These are phyloP conservation scores for Siniperca undulata DNA, from an alignment of 2,797 vertebrate genomes.

Conservation along the genomic window DNA sequence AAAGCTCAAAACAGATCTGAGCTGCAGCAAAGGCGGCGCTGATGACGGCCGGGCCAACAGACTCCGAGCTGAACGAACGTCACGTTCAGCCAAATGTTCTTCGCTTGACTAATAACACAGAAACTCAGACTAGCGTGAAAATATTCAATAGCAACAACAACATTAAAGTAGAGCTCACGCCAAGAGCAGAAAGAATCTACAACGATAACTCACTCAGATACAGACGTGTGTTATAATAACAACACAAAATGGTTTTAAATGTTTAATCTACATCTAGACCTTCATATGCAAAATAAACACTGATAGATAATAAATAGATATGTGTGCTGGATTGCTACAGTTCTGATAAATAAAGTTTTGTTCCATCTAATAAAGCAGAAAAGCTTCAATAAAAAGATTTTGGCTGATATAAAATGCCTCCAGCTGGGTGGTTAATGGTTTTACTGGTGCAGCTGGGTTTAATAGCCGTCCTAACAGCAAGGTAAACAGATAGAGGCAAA, in stretches of 20 bases:
- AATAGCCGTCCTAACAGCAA: constrained; percentile 27
- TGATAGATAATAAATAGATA: neutral
- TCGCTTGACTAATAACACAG: no score
- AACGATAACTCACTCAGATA: no score
- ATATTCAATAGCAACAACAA: no score
- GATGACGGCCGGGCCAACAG: no score
- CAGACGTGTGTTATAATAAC: no score
- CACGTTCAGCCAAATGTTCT: no score
- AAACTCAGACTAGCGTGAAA: no score
- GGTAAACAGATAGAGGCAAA: constrained; percentile 25
- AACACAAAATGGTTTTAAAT: no score
- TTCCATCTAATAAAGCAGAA: constrained; percentile 10
- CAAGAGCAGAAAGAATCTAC: no score
- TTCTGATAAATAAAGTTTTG: constrained; percentile 5
- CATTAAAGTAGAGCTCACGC: no score
- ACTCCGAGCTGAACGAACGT: neutral
- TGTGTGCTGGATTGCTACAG: rapidly evolving
- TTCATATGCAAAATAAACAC: no score
- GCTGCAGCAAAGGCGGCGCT: neutral
- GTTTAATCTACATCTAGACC: no score
- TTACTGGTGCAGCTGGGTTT: constrained; percentile 30
- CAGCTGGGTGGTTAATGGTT: constrained; percentile 41
- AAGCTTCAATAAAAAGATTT: constrained; percentile 14
- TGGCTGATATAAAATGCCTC: neutral
- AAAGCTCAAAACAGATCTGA: neutral